These are phyloP conservation scores for Steatornis caripensis DNA, from an alignment of 2,113 vertebrate species.

Conservation along the genomic window DNA sequence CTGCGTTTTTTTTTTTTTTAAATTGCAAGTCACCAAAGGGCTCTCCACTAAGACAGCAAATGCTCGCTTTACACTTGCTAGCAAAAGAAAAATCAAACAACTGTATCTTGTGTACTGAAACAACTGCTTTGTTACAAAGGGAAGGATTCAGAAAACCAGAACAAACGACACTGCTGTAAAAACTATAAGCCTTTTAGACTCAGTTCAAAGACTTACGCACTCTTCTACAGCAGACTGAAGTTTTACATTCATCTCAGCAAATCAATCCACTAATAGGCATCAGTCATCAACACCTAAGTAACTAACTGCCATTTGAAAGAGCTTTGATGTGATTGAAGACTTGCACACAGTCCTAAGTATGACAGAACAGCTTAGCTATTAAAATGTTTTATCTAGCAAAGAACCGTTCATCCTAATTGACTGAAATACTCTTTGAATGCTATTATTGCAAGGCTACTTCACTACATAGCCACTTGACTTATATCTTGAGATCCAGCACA, in stretches of 20 bases:
- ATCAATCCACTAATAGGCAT: constrained; percentile 48
- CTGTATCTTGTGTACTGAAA: background rate
- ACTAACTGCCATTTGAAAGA: constrained; percentile 39
- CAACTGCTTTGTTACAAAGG: background rate
- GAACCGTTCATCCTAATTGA: constrained; percentile 13
- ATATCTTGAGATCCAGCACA: background rate
- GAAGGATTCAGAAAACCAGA: constrained; percentile 36
- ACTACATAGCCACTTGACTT: background rate
- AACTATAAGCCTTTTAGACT: constrained; percentile 6
- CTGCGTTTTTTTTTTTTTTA: background rate
- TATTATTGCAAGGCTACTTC: constrained; percentile 20
- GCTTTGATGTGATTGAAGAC: constrained; percentile 55
- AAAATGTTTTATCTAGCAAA: constrained; percentile 51
- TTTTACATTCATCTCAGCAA: constrained; percentile 52
- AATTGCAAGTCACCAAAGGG: background rate
- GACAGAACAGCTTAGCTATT: constrained; percentile 33
- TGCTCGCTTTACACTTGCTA: background rate
- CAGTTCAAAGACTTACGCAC: constrained; percentile 33
- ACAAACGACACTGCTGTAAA: constrained; percentile 11
- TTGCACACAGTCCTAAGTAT: background rate
- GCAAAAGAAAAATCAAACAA: constrained; percentile 8
- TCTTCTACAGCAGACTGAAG: constrained; percentile 15
- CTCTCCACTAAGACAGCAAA: background rate
- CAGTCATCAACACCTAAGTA: constrained; percentile 48
- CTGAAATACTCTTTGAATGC: constrained; percentile 40